These are phyloP conservation scores for Tupaia tana DNA, from an alignment of 2,113 vertebrate species.

Conservation along the genomic window DNA sequence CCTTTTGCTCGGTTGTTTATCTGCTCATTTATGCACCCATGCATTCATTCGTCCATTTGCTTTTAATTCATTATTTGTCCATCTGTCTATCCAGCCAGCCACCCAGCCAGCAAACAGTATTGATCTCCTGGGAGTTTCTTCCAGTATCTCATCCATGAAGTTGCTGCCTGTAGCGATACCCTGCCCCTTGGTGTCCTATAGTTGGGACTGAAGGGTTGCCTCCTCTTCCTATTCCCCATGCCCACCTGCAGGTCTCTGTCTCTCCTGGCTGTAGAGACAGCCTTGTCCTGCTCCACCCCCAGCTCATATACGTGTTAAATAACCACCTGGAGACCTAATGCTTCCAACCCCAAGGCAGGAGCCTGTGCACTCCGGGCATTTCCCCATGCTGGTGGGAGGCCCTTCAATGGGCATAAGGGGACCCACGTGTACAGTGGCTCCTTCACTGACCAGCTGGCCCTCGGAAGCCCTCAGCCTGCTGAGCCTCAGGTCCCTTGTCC, in stretches of 20 bases:
- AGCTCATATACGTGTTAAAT: fast-evolving
- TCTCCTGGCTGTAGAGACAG: fast-evolving
- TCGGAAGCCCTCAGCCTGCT: neutral
- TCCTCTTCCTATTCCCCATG: too few species aligned
- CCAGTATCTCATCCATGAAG: neutral
- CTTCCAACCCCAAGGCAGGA: neutral
- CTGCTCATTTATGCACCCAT: neutral
- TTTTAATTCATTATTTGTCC: too few species aligned
- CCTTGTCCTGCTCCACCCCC: neutral
- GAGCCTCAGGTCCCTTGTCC: neutral
- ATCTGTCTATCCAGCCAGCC: neutral
- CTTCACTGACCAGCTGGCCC: neutral
- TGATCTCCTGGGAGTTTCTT: fast-evolving
- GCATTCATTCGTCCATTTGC: neutral
- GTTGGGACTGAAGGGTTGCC: neutral
- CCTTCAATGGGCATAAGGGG: neutral
- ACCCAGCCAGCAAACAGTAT: neutral
- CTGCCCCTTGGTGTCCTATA: too few species aligned
- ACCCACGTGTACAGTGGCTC: neutral
- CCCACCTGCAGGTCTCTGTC: neutral
- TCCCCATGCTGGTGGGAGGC: neutral
- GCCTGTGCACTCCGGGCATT: neutral
- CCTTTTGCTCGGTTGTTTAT: fast-evolving
- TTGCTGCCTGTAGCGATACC: neutral
- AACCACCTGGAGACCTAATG: fast-evolving